Evolutionary conservation across 2,888 invertebrate genomes (phyloP).

Genomic region (Dioctria rufipes): DNA sequence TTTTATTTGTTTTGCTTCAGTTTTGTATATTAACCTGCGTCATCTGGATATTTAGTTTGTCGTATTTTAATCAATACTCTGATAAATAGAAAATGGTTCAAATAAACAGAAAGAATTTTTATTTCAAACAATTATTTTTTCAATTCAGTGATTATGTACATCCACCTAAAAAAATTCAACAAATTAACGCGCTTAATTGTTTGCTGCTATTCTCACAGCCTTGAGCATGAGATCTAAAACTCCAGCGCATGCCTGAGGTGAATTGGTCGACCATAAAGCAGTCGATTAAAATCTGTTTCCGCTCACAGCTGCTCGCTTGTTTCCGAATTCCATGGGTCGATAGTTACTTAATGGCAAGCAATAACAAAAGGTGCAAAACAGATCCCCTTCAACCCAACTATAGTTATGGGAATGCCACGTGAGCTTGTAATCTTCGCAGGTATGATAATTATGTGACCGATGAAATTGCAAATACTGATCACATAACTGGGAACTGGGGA

Average conservation of each 20-base stretch:
- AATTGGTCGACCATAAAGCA: background rate
- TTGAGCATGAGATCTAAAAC: background rate
- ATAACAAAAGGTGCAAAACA: conserved; percentile 4
- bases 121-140: background rate
- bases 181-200: background rate
- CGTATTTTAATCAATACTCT: no score
- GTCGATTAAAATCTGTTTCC: conserved; percentile 19
- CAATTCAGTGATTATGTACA: background rate
- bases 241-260: no score
- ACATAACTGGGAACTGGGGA: conserved; percentile 21
- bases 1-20: no score
- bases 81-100: no score
- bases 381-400: background rate
- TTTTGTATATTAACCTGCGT: no score
- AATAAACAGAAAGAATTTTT: no score
- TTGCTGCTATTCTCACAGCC: background rate
- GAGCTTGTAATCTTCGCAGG: background rate
- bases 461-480: conserved; percentile 26
- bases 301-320: conserved; percentile 1
- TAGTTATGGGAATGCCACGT: conserved; percentile 4
- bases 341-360: background rate
- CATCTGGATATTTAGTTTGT: no score
- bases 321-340: conserved; percentile 19
- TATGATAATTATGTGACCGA: background rate
- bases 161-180: background rate